Conservation (phyloP, 2,113 vertebrate species). For the Lagopus leucura region DNA sequence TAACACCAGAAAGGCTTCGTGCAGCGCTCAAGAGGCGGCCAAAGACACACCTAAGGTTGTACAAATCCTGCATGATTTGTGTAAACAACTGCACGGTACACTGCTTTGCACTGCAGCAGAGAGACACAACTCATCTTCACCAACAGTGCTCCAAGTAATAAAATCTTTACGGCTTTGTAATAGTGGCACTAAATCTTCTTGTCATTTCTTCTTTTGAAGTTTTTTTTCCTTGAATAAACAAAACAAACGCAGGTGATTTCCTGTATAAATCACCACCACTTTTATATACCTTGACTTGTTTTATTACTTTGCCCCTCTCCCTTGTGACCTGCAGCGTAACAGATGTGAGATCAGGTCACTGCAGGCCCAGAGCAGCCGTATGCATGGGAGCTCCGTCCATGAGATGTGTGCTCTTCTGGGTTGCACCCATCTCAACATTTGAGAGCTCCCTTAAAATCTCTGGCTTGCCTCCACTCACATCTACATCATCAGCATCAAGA, state of each 20-base stretch:
- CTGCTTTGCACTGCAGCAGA: not conserved
- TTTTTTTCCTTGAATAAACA: not conserved
- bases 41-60: not conserved
- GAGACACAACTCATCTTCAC: not conserved
- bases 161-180: not conserved
- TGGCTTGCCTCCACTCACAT: not conserved
- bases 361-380: not conserved
- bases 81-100: not conserved
- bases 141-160: not conserved
- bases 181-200: not conserved
- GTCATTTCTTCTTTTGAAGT: not conserved
- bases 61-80: not conserved
- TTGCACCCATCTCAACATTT: not conserved
- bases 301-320: not conserved
- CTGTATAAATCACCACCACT: not conserved
- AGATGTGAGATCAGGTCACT: not conserved
- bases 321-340: not conserved
- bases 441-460: not conserved
- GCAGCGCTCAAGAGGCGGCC: not conserved
- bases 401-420: not conserved
- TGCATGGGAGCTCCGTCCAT: not conserved
- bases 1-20: not conserved
- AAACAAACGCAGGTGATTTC: not conserved
- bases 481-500: not conserved
- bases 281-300: not conserved